Evolutionary conservation across 2,888 invertebrate species (phyloP).

Genomic region (Pristionchus exspectatus): DNA sequence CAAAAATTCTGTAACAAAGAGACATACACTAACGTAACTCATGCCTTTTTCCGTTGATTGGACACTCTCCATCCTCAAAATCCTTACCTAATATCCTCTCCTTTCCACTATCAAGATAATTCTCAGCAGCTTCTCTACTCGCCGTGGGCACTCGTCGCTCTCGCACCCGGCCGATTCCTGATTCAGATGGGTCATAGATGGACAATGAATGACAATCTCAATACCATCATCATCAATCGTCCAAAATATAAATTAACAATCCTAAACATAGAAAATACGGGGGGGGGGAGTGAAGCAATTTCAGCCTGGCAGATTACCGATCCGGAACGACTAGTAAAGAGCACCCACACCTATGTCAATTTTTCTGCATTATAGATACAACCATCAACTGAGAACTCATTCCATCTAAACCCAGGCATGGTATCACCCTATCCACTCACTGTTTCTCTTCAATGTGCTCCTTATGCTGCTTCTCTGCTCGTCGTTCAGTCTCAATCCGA

Average conservation of each 20-base stretch:
- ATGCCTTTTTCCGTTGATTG: no score
- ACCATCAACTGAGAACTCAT: no score
- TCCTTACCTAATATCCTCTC: not conserved
- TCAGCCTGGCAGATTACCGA: no score
- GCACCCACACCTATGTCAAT: no score
- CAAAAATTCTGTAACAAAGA: no score
- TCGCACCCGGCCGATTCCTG: slow-evolving; percentile 27
- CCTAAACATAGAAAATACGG: no score
- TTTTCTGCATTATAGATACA: no score
- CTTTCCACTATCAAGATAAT: not conserved
- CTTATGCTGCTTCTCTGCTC: slow-evolving; percentile 22
- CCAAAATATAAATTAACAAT: no score
- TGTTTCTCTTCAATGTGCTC: slow-evolving; percentile 18
- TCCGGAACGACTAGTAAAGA: no score
- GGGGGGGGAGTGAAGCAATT: no score
- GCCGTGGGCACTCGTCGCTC: slow-evolving; percentile 18
- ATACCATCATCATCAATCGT: not conserved
- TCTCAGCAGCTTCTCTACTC: slow-evolving; percentile 49
- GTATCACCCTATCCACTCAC: not conserved
- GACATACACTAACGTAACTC: no score
- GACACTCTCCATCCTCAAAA: no score
- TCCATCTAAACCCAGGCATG: not conserved
- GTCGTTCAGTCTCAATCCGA: slow-evolving; percentile 36
- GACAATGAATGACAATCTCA: not conserved
- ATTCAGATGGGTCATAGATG: not conserved